These are phyloP conservation scores for Prunella himalayana DNA, from an alignment of 2,113 vertebrate species.

Conservation along the genomic window DNA sequence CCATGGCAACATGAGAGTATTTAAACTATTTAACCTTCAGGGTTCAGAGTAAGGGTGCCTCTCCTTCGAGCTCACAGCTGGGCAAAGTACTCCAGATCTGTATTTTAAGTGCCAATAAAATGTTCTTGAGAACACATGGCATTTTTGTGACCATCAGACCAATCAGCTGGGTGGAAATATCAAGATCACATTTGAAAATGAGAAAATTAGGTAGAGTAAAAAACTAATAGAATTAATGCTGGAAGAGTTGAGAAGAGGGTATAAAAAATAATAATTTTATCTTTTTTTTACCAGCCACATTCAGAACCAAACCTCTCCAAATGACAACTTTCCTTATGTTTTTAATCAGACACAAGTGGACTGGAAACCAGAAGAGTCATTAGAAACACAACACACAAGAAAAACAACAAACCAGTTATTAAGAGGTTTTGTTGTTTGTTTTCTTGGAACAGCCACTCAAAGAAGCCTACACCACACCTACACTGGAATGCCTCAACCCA, in stretches of 20 bases:
- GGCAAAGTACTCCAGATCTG: neutral
- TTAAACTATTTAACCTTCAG: neutral
- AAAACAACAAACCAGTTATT: neutral
- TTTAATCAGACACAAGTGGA: neutral
- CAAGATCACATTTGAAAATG: neutral
- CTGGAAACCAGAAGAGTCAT: neutral
- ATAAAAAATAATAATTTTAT: neutral
- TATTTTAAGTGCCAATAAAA: neutral
- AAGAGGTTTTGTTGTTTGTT: neutral
- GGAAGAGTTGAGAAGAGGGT: neutral
- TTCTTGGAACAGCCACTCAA: neutral
- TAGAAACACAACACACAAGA: neutral
- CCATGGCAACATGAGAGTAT: neutral
- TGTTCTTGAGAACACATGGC: neutral
- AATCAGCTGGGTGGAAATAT: neutral
- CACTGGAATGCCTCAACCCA: neutral
- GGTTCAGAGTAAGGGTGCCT: neutral
- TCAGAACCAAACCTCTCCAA: neutral
- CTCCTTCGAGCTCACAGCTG: neutral
- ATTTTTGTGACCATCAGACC: neutral
- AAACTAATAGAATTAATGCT: neutral
- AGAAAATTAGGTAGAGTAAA: neutral
- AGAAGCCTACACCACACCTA: neutral
- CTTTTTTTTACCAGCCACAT: neutral
- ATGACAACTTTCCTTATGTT: rapidly evolving